Conservation (phyloP, 2,113 vertebrate genomes). For the Turnix velox region DNA sequence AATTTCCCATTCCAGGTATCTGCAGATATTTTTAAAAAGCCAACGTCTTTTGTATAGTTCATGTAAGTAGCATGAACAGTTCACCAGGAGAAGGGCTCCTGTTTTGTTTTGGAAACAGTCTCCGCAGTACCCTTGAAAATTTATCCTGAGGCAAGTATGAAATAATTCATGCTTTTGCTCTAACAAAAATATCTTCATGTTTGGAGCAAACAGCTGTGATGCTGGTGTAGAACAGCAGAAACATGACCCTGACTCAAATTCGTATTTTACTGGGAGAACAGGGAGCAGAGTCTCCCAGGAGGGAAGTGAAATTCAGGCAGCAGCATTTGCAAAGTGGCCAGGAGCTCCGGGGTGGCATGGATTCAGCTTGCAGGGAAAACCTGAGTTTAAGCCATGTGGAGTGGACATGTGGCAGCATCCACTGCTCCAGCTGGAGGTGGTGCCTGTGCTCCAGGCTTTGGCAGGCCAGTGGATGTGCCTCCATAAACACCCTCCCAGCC, state of each 20-base stretch:
- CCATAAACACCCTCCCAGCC: neutral
- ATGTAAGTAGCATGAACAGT: neutral
- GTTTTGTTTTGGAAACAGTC: conserved; percentile 33
- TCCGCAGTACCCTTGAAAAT: conserved; percentile 17
- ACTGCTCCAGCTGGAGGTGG: neutral
- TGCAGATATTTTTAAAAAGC: neutral
- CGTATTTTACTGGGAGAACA: neutral
- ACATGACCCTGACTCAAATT: neutral
- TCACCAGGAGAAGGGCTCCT: neutral
- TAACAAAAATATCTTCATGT: conserved; percentile 28
- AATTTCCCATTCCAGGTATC: neutral
- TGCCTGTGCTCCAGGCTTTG: neutral
- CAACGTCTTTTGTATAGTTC: neutral
- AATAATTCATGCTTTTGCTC: conserved; percentile 50
- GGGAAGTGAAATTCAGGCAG: neutral
- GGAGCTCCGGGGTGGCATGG: neutral
- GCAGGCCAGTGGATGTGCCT: neutral
- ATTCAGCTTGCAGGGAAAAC: neutral
- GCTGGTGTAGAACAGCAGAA: neutral
- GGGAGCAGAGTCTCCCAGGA: neutral
- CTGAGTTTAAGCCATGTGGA: neutral
- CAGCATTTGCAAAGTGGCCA: neutral
- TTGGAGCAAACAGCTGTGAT: conserved; percentile 29
- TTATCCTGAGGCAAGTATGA: conserved; percentile 44
- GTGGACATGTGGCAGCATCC: neutral